Evolutionary conservation across 1,140 invertebrate species (phyloP).

Genomic region (Drosophila santomea): DNA sequence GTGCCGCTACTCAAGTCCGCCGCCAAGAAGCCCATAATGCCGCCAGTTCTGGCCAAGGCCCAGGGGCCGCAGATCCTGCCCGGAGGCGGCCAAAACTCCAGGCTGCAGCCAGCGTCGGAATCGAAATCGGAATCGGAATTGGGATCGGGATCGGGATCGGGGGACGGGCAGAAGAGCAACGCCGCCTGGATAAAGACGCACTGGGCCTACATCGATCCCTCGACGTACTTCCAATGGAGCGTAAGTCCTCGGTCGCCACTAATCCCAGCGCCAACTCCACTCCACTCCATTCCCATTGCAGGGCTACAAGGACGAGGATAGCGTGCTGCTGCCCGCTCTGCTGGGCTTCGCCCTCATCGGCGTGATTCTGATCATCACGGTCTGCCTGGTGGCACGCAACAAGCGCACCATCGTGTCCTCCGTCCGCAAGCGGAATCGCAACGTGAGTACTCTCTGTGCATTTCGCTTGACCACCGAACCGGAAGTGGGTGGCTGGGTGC

Average conservation of each 20-base stretch:
- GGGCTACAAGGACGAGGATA: slow-evolving; percentile 84
- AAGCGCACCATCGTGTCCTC: slow-evolving; percentile 83
- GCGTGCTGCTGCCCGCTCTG: slow-evolving; percentile 78
- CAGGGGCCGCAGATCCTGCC: slow-evolving; percentile 41
- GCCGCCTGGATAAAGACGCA: slow-evolving; percentile 78
- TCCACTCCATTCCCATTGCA: slow-evolving; percentile 9
- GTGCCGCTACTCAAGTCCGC: slow-evolving; percentile 77
- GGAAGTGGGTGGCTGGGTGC: slow-evolving; percentile 2
- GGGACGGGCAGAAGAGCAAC: slow-evolving; percentile 39
- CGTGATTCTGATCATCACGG: slow-evolving; percentile 81
- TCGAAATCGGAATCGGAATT: not conserved
- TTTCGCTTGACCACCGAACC: slow-evolving; percentile 37
- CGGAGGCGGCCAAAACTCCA: slow-evolving; percentile 18
- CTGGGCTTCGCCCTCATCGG: slow-evolving; percentile 82
- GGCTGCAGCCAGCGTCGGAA: slow-evolving; percentile 15
- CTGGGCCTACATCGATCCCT: slow-evolving; percentile 88
- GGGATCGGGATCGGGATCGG: not conserved
- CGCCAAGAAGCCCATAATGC: slow-evolving; percentile 82
- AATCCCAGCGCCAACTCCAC: too few species aligned
- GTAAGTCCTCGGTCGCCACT: slow-evolving; percentile 81
- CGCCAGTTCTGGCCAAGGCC: slow-evolving; percentile 77
- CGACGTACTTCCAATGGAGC: slow-evolving; percentile 88
- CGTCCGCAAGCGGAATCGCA: slow-evolving; percentile 82
- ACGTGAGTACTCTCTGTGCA: slow-evolving; percentile 75
- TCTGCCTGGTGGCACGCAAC: slow-evolving; percentile 83